Percentiles rank a stretch among this genome's conserved stretches.
Conservation (phyloP, 2,113 vertebrate species). For the Phylloscopus trochilus region DNA sequence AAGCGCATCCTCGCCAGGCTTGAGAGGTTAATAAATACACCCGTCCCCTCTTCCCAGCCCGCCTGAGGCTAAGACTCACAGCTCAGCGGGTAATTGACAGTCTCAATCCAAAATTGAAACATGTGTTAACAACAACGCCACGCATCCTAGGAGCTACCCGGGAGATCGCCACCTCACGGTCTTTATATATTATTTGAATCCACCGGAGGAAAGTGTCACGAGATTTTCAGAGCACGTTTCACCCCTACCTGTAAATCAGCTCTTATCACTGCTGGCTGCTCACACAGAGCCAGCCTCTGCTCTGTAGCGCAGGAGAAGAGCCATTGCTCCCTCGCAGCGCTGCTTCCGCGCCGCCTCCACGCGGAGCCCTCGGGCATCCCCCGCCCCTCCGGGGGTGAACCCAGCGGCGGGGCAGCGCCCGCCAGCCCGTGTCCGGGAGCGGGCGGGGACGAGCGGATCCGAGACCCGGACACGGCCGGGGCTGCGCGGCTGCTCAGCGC, state of each 20-base stretch:
- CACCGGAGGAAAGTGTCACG: conserved; percentile 39
- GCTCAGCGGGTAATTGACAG: conserved; percentile 72
- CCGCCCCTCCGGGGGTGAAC: too few relatives aligned
- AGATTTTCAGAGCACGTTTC: conserved; percentile 43
- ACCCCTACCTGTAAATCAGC: conserved; percentile 39
- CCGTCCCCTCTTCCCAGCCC: conserved; percentile 36
- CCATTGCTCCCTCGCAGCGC: neutral
- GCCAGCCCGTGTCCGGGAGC: neutral
- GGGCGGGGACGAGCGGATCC: too few relatives aligned
- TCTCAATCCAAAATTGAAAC: conserved; percentile 72
- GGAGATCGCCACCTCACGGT: conserved; percentile 67
- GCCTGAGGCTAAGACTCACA: conserved; percentile 61
- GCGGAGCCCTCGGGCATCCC: neutral
- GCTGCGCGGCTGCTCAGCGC: neutral
- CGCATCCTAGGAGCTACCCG: conserved; percentile 54
- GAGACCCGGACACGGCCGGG: neutral
- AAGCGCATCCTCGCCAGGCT: neutral
- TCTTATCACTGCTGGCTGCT: neutral
- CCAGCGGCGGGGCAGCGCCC: neutral
- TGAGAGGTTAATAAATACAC: conserved; percentile 61
- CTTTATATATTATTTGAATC: conserved; percentile 59
- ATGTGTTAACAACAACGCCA: conserved; percentile 68
- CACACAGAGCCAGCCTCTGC: neutral
- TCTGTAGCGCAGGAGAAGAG: neutral
- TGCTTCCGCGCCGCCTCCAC: neutral